These are phyloP conservation scores for Rhogogaster chlorosoma DNA, from an alignment of 2,888 invertebrate species.

Conservation along the genomic window DNA sequence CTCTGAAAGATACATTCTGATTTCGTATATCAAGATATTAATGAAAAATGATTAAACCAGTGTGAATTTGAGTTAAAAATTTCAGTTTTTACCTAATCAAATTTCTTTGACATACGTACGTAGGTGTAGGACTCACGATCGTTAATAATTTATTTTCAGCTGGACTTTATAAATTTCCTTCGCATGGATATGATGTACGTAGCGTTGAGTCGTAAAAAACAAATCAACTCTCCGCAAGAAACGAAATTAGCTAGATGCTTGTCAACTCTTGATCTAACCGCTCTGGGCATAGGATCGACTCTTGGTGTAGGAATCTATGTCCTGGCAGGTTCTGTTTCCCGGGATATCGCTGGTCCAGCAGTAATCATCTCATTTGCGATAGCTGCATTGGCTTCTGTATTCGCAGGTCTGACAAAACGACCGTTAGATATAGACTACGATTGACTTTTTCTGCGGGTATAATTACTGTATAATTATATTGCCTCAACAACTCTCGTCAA, in stretches of 20 bases:
- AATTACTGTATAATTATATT: not conserved
- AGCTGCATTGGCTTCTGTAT: slow-evolving; percentile 93
- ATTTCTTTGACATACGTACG: not conserved
- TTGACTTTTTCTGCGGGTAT: not conserved
- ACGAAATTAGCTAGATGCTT: slow-evolving; percentile 84
- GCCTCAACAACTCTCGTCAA: slow-evolving; percentile 59
- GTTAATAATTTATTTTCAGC: slow-evolving; percentile 55
- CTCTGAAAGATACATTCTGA: not conserved
- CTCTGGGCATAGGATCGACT: slow-evolving; percentile 90
- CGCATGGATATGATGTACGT: slow-evolving; percentile 56
- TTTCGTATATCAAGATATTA: not conserved
- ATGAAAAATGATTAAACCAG: not conserved
- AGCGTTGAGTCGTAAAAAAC: slow-evolving; percentile 68
- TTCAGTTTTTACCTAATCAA: not conserved
- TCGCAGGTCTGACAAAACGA: slow-evolving; percentile 85
- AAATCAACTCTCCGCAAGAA: slow-evolving; percentile 58
- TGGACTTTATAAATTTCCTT: slow-evolving; percentile 61
- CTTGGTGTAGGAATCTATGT: slow-evolving; percentile 96
- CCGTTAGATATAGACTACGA: not conserved
- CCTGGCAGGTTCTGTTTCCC: slow-evolving; percentile 91
- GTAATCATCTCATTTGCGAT: slow-evolving; percentile 93
- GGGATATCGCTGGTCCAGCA: slow-evolving; percentile 90
- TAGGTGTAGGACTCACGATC: not conserved
- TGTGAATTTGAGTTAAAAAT: not conserved
- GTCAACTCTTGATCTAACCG: slow-evolving; percentile 90